Evolutionary conservation across 1,140 invertebrate genomes (phyloP), one percentile per base, ranked within the genome.

Genomic region (Pachyrhynchus sulphureomaculatus): DNA sequence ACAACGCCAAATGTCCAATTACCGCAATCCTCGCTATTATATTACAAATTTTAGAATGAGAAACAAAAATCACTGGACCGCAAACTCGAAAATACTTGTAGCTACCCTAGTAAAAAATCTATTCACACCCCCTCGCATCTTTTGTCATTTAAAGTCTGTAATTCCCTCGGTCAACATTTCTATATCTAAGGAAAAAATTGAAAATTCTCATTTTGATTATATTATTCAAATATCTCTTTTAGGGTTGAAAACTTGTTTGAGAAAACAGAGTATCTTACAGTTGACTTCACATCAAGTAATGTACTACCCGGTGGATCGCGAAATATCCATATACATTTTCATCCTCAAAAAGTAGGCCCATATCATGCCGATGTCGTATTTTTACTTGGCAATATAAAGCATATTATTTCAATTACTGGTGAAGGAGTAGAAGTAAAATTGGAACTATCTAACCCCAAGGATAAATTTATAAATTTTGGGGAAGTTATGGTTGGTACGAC

Each of bases 381-480:
- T 60, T 47, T 63, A 3, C 62, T 78, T 1, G 74, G 78, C 51
- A 73, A 64, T n/a, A 63, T 65, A 33, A 47, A 34, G 26, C 64
- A 75, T 36, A 61, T 64, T 4, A 61, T 81, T 39, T 66, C 45
- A 33, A 70, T 81, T 39, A 65, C 15, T 4, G 79, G 79, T 17
- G 72, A 79, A 71, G 78, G 76, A 17, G 76, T 78, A 15, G 21
- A 55, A 0, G 66, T 70, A 1, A 52, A 78, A 73, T 62, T 81
- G 5, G 61, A 61, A 29, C 51, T 80, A 13, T 65, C 66, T 6
- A 74, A 79, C 49, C 61, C 70, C 4, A 59, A 66, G 6, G 71
- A 80, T 44, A 77, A 75, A 62, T 71, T 72, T 8, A 58, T 79
- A n/a, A 65, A 79, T 56, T 70, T 80, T 15, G 77, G 76, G 3